These are phyloP conservation scores for Chlorodrepanis virens DNA, from an alignment of 2,113 vertebrate species.

Conservation along the genomic window DNA sequence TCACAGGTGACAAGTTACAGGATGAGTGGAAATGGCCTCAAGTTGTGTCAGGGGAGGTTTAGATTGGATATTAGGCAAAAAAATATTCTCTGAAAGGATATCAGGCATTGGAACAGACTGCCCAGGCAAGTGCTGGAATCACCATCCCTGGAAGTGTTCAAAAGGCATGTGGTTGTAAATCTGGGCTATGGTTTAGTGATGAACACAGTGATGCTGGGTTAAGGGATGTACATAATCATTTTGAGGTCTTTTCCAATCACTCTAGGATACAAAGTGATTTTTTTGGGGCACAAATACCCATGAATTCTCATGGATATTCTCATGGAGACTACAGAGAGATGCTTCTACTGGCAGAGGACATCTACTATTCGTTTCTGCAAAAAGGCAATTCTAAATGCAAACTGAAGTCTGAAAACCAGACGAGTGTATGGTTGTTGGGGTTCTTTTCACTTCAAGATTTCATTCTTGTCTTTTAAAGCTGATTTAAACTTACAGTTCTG, in stretches of 20 bases:
- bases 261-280: neutral
- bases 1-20: neutral
- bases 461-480: neutral
- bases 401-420: neutral
- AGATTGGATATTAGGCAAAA: neutral
- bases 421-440: neutral
- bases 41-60: neutral
- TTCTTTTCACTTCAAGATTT: neutral
- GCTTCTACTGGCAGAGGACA: neutral
- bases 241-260: neutral
- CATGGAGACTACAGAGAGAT: neutral
- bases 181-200: neutral
- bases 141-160: neutral
- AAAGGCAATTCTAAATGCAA: neutral
- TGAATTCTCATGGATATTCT: neutral
- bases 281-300: neutral
- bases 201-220: neutral
- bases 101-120: neutral
- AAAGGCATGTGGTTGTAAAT: neutral
- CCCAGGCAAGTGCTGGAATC: neutral
- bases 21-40: neutral
- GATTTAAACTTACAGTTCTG: neutral
- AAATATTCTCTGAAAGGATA: neutral
- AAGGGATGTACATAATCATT: fast-evolving
- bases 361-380: neutral